Evolutionary conservation across 2,888 invertebrate species (phyloP).

Genomic region (Rhagophthalmus giganteus): DNA sequence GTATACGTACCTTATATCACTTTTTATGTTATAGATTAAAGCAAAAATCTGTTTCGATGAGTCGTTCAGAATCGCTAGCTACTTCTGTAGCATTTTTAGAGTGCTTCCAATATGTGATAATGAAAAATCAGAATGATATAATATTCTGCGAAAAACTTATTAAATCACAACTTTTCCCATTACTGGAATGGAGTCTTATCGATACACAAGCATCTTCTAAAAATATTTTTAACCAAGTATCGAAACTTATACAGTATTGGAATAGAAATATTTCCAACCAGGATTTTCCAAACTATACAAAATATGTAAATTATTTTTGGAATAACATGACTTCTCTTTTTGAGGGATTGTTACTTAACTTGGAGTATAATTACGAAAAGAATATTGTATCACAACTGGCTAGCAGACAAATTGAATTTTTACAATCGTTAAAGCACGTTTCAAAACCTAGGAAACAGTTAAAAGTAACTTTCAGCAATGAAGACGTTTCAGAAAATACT

Average conservation of each 20-base stretch:
- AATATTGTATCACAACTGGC: constrained; percentile 36
- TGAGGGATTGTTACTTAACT: constrained; percentile 41
- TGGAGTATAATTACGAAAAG: constrained; percentile 36
- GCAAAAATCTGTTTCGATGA: constrained; percentile 61
- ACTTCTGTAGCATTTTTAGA: constrained; percentile 72
- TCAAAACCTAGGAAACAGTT: constrained; percentile 55
- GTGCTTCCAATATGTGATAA: constrained; percentile 68
- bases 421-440: constrained; percentile 54
- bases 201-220: constrained; percentile 54
- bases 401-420: constrained; percentile 56
- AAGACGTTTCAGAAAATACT: constrained; percentile 28
- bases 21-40: constrained; percentile 59
- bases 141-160: constrained; percentile 55
- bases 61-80: constrained; percentile 69
- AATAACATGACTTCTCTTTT: constrained; percentile 48
- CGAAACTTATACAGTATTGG: constrained; percentile 62
- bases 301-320: constrained; percentile 54
- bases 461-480: constrained; percentile 60
- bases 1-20: not conserved
- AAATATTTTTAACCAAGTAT: constrained; percentile 57
- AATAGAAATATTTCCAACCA: constrained; percentile 53
- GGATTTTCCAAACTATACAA: constrained; percentile 46
- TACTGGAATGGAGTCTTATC: constrained; percentile 57
- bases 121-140: constrained; percentile 57
- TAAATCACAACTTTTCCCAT: constrained; percentile 53